phyloP scores from a whole-genome alignment of 1,140 invertebrate species.

The Anoplophora glabripennis region DNA sequence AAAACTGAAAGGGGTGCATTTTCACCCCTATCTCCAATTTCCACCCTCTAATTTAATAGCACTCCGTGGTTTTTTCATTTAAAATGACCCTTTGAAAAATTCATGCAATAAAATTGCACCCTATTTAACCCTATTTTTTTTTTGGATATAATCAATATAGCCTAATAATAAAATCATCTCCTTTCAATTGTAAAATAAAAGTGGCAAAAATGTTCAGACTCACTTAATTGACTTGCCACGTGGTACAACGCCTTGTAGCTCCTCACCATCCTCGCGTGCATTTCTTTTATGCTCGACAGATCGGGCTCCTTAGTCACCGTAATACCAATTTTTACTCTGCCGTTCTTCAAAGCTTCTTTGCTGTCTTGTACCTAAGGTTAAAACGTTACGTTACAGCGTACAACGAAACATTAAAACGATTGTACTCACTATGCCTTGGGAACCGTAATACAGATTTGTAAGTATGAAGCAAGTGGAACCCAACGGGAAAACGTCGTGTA shows the following conservation, averaged over 20 bases:
- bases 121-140: too few relatives aligned
- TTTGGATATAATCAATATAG: too few relatives aligned
- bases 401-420: not conserved
- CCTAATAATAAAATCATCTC: too few relatives aligned
- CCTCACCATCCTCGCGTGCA: conserved; percentile 40
- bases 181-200: too few relatives aligned
- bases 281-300: conserved; percentile 37
- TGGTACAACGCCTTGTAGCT: conserved; percentile 46
- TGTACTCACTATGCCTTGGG: conserved; percentile 63
- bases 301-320: conserved; percentile 48
- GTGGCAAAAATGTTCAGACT: conserved; percentile 16
- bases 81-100: too few relatives aligned
- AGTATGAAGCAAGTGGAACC: conserved; percentile 73
- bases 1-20: too few relatives aligned
- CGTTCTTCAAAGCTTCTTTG: conserved; percentile 37
- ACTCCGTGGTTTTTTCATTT: too few relatives aligned
- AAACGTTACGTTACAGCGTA: not conserved
- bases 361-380: conserved; percentile 46
- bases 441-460: conserved; percentile 76
- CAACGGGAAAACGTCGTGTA: conserved; percentile 70
- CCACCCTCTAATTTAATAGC: too few relatives aligned
- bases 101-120: too few relatives aligned
- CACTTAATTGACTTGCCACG: conserved; percentile 44
- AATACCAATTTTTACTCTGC: conserved; percentile 48
- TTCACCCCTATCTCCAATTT: too few relatives aligned